Percentiles rank a stretch among this genome's conserved stretches.
These are phyloP conservation scores for Drosophila pseudotakahashii DNA, from an alignment of 2,888 invertebrate genomes.

Conservation along the genomic window DNA sequence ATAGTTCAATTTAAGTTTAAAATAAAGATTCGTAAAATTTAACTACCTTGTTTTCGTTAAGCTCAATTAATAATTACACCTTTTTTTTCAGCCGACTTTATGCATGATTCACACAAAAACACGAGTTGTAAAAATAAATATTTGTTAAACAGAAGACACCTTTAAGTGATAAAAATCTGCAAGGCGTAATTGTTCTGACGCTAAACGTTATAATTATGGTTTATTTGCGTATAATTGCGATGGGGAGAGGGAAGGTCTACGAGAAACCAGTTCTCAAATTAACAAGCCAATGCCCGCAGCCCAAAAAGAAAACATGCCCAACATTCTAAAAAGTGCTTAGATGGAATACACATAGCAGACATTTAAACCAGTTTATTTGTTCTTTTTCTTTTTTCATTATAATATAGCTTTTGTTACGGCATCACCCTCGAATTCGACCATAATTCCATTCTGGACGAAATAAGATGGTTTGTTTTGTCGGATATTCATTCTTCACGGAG, in stretches of 20 bases:
- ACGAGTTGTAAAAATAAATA: slow-evolving; percentile 19
- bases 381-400: slow-evolving; percentile 4
- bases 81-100: background rate
- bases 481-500: slow-evolving; percentile 14
- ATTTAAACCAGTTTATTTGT: slow-evolving; percentile 27
- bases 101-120: slow-evolving; percentile 3
- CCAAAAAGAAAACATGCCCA: slow-evolving; percentile 30
- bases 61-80: slow-evolving; percentile 4
- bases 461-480: slow-evolving; percentile 10
- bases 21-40: background rate
- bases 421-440: slow-evolving; percentile 28
- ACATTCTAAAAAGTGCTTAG: slow-evolving; percentile 39
- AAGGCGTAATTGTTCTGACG: slow-evolving; percentile 34
- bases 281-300: slow-evolving; percentile 51
- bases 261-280: slow-evolving; percentile 42
- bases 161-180: slow-evolving; percentile 42
- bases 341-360: slow-evolving; percentile 14
- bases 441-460: background rate
- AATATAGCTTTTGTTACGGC: slow-evolving; percentile 19
- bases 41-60: background rate
- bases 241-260: slow-evolving; percentile 11
- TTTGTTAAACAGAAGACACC: slow-evolving; percentile 35
- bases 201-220: slow-evolving; percentile 41
- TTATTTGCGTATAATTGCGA: slow-evolving; percentile 18
- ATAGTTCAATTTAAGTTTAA: background rate